These are phyloP conservation scores for Dione juno DNA, from an alignment of 2,888 invertebrate genomes.

Conservation along the genomic window DNA sequence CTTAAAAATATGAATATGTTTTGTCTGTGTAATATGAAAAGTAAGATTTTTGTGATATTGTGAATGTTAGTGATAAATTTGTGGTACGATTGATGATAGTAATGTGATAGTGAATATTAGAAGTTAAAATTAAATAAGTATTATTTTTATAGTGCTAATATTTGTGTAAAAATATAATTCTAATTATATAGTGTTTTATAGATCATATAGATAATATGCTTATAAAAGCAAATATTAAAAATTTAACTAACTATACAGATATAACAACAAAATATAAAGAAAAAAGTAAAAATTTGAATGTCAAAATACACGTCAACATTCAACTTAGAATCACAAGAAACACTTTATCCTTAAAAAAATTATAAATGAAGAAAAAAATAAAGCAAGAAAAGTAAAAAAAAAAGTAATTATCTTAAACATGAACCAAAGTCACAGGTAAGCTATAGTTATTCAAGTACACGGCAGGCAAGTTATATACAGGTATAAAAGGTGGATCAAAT, in stretches of 20 bases:
- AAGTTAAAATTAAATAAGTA: no score
- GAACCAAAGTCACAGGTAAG: slow-evolving; percentile 12
- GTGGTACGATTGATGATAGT: no score
- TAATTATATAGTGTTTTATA: no score
- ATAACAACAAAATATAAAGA: neutral
- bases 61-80: no score
- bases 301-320: neutral
- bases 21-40: slow-evolving; percentile 4
- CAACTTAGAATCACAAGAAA: neutral
- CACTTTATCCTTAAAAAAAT: slow-evolving; percentile 20
- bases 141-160: no score
- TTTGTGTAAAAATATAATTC: no score
- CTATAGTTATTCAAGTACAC: neutral
- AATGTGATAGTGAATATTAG: no score
- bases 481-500: slow-evolving; percentile 48
- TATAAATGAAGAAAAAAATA: slow-evolving; percentile 10
- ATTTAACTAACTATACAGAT: neutral
- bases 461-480: slow-evolving; percentile 34
- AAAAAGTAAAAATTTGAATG: no score
- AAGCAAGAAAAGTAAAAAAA: neutral
- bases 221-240: neutral
- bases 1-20: slow-evolving; percentile 12
- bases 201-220: no score
- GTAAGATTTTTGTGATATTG: neutral
- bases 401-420: neutral